Conservation (phyloP, 2,888 invertebrate species). For the Prostheceraeus crozeri region DNA sequence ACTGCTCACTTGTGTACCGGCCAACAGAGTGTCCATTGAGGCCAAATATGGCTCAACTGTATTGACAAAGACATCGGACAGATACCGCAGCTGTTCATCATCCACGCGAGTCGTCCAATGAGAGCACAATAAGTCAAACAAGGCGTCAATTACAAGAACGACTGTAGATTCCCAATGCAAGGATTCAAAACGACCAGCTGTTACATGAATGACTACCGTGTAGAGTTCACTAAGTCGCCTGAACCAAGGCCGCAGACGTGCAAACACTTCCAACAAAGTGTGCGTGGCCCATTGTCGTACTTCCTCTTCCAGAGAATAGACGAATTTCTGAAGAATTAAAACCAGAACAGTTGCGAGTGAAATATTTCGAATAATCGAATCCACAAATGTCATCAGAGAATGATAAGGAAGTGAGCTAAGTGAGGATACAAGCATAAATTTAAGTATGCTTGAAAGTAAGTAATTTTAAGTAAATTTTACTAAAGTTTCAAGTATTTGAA, state of each 20-base stretch:
- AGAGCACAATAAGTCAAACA: slow-evolving; percentile 4
- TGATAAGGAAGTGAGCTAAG: too few relatives aligned
- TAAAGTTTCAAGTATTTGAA: too few relatives aligned
- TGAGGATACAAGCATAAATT: too few relatives aligned
- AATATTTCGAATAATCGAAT: too few relatives aligned
- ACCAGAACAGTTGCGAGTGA: too few relatives aligned
- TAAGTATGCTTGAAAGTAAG: too few relatives aligned
- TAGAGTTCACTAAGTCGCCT: neutral
- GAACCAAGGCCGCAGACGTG: slow-evolving; percentile 14
- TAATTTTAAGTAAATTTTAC: too few relatives aligned
- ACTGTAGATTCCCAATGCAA: neutral
- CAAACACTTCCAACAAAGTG: neutral
- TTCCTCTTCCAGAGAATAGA: neutral
- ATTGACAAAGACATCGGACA: neutral
- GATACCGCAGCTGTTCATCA: neutral
- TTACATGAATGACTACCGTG: neutral
- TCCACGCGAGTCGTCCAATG: neutral
- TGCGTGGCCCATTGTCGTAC: neutral
- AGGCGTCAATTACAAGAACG: neutral
- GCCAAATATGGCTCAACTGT: slow-evolving; percentile 16
- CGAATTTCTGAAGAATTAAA: too few relatives aligned
- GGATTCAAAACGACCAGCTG: slow-evolving; percentile 12
- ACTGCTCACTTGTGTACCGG: too few relatives aligned
- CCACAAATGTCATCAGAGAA: too few relatives aligned
- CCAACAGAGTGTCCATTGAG: neutral